Base-by-base conservation (phyloP, 2,797 vertebrate species). In the Vipera ursinii region DNA sequence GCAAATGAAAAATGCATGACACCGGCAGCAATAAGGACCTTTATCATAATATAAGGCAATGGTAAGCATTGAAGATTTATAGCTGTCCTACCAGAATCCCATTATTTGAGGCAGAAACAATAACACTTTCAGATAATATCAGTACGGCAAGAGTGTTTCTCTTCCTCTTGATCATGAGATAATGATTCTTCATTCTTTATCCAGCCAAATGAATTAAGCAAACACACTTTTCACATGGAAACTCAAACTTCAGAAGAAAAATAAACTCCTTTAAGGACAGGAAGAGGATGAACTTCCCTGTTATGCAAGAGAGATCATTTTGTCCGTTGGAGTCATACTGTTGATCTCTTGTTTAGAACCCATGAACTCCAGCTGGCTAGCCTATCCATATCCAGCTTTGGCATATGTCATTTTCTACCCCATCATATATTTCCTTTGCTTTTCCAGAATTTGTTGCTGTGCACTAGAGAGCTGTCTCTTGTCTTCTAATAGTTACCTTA, bases 1-100 rank as follows among this genome's bases (percentile, higher is more conserved):
- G 96, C 95, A 94, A 95, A 95, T 96, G 93, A 96, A 95, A 95
- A 96, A 93, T 95, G 91, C 95, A 95, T 96, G 96, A 98, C 97
- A 97, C 96, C 94, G 90, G 97, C 97, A 95, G 94, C 96, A 87
- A 26, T 24, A n/a, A 93, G 90, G 94, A 93, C 96, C 94, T 94
- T 96, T 96, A 96, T 97, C 96, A 96, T 93, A 17, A 89, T 94
- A 96, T 95, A 96, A 94, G 59, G 94, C 97, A 94, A 95, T 96
- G 96, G 95, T 96, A 96, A 97, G 95, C 96, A 96, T 96, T 96
- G 96, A 97, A 93, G 92, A 88, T 88, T 85, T 89, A 73, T 85
- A 86, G 59, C 63, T 73, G 88, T 85, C 48, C 89, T 85, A 56
- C 90, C 65, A 93, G 87, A 89, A 91, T 63, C 51, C 65, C 53